A percentile compares a stretch with the other conserved stretches of the same genome.
These are phyloP conservation scores for Nomada ruficornis DNA, from an alignment of 2,888 invertebrate species.

Conservation along the genomic window DNA sequence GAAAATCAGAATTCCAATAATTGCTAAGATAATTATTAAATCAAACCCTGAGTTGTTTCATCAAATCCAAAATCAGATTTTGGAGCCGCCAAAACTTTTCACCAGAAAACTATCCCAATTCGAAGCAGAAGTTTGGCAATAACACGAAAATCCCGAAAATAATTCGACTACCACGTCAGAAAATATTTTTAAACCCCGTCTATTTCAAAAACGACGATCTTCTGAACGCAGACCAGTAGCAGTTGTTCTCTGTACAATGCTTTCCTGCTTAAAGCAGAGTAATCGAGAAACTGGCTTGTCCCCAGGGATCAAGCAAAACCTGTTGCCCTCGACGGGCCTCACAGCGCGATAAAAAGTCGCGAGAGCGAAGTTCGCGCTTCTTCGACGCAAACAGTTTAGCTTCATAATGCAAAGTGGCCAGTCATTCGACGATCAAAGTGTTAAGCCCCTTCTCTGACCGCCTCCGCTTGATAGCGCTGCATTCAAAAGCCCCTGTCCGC, in stretches of 20 bases:
- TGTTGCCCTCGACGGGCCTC: conserved; percentile 78
- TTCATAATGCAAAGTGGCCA: conserved; percentile 77
- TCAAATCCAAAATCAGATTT: no score
- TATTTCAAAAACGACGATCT: not conserved
- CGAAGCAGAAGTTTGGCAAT: conserved; percentile 42
- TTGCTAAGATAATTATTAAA: no score
- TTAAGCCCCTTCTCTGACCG: conserved; percentile 60
- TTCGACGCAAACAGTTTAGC: conserved; percentile 78
- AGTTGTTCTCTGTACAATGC: not conserved
- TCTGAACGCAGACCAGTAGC: conserved; percentile 14
- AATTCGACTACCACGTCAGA: no score
- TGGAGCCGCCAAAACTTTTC: not conserved
- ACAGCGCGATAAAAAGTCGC: conserved; percentile 78
- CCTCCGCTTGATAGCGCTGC: conserved; percentile 36
- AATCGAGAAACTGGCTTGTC: conserved; percentile 51
- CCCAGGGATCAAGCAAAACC: conserved; percentile 66
- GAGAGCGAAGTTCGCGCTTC: conserved; percentile 76
- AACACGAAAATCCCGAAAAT: no score
- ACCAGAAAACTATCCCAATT: conserved; percentile 36
- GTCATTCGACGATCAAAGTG: conserved; percentile 81
- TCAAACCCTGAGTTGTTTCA: no score
- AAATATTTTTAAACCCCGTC: not conserved
- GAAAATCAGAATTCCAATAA: not conserved
- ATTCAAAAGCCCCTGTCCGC: conserved; percentile 53
- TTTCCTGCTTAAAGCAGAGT: conserved; percentile 48